Evolutionary conservation across 2,888 invertebrate genomes (phyloP), one percentile per base, ranked within the genome.

Genomic region (Melikaiella ostensackeni): DNA sequence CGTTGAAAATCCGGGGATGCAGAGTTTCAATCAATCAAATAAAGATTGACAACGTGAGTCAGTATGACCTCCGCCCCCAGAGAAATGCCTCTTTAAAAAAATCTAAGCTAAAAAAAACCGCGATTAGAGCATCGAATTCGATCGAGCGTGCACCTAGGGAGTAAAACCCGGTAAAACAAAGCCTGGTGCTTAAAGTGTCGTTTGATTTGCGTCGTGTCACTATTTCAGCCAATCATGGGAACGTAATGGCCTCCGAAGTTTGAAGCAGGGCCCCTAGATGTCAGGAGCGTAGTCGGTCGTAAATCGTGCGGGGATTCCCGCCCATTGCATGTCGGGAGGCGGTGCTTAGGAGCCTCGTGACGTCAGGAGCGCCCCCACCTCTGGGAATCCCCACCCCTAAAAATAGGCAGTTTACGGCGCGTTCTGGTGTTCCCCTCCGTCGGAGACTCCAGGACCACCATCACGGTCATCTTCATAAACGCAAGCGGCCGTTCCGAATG

Each of bases 211-310:
- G 90, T 88, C 79, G 91, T 91, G 85, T 84, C 84, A 85, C 85
- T 85, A 86, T 87, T 85, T 82, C 91, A 91, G 92, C 93, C 93
- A 93, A 93, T 93, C 92, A 92, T 92, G 91, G 89, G 88, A 90
- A 91, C 92, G 93, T 93, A 93, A 93, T 93, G 93, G 93, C 93
- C 92, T 92, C 93, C 93, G 75, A 81, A 84, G 84, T 89, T 84
- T 76, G 75, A 89, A 90, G 90, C 90, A 90, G 89, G 89, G 91
- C 92, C 92, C 92, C 92, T 92, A 93, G 93, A 93, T 93, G 93
- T 92, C 93, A 86, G 80, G 81, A 80, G 61, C 46, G 84, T 83
- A 81, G 84, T 78, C 74, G 84, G 86, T 90, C 90, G 85, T 91
- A 91, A 91, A 91, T 91, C 89, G 86, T 88, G 78, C 75, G 75